Evolutionary conservation across 2,113 vertebrate genomes (phyloP).

Genomic region (Montifringilla adamsi): DNA sequence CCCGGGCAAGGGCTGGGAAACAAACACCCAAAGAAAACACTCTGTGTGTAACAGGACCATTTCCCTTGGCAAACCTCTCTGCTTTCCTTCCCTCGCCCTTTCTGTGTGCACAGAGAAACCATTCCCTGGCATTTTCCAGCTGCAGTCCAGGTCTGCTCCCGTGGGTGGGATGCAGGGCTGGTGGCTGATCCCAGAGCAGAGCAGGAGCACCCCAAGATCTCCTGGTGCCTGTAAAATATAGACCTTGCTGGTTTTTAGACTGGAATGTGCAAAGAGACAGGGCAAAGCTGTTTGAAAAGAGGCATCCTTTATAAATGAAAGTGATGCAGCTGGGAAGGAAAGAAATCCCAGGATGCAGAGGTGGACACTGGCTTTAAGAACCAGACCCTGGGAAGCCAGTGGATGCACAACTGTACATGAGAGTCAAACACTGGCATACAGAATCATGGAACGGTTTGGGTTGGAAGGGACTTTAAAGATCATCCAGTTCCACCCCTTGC

Average conservation of each 20-base stretch:
- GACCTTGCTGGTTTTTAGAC: background rate
- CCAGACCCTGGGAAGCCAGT: accelerated
- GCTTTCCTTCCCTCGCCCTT: background rate
- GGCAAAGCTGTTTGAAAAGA: background rate
- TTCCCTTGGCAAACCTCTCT: background rate
- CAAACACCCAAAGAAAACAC: background rate
- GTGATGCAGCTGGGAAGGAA: accelerated
- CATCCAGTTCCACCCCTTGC: background rate
- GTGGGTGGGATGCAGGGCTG: background rate
- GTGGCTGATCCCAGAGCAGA: accelerated
- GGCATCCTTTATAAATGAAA: background rate
- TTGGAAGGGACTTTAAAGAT: background rate
- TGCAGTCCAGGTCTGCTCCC: background rate
- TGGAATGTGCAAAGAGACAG: background rate
- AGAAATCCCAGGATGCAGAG: background rate
- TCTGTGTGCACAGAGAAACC: accelerated
- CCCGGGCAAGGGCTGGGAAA: background rate
- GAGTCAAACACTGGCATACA: background rate
- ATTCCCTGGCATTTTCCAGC: background rate
- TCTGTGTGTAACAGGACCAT: background rate
- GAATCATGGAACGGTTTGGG: background rate
- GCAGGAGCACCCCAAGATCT: background rate
- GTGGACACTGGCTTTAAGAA: background rate
- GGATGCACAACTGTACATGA: accelerated
- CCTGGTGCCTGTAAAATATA: background rate